Base-by-base conservation (phyloP, 2,113 vertebrate genomes). In the Acanthochromis polyacanthus region DNA sequence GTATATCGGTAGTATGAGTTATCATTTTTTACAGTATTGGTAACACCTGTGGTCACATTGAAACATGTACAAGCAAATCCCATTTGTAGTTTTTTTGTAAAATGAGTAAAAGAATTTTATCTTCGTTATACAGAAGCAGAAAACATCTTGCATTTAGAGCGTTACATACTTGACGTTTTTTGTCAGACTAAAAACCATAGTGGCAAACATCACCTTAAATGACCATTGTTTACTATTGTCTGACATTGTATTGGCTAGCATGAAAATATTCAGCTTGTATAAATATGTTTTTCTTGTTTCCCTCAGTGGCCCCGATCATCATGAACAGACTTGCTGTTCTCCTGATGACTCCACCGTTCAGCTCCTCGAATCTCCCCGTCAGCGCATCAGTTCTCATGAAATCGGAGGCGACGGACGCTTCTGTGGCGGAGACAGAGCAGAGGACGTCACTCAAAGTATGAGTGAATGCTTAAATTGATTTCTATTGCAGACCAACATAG, bases 321-420 rank as follows among this genome's bases (percentile, higher is more conserved):
- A 74, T 8, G 80, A 85, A 10, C 95, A 95, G 20, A 85, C 63
- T n/a, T 90, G 95, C 56, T 95, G 95, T 85, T 83, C 93, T 16
- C 90, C 95, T 0, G 94, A 96, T 61, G 95, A 95, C 81, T 95
- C 95, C 55, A 89, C 93, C 15, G 89, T 93, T 48, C 95, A 95
- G 83, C 94, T 96, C 71, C 93, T 96, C 19, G 82, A 92, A 63
- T 78, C 88, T 3, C 93, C 94, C 28, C 90, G 95, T 62, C 94
- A 91, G 57, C 93, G 86, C 8, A 17, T 91, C 61, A 62, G 88
- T 43, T 55, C 79, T 64, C 94, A 88, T 59, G 81, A 90, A 6
- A 40, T 40, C 14, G 92, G 89, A 84, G 85, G 70, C 6, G 78
- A 87, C 1, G 16, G 48, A 52, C 43, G 51, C 55, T 71, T 75